Evolutionary conservation across 2,113 vertebrate genomes (phyloP), one percentile per base, ranked within the genome.

Genomic region (Polypterus senegalus): DNA sequence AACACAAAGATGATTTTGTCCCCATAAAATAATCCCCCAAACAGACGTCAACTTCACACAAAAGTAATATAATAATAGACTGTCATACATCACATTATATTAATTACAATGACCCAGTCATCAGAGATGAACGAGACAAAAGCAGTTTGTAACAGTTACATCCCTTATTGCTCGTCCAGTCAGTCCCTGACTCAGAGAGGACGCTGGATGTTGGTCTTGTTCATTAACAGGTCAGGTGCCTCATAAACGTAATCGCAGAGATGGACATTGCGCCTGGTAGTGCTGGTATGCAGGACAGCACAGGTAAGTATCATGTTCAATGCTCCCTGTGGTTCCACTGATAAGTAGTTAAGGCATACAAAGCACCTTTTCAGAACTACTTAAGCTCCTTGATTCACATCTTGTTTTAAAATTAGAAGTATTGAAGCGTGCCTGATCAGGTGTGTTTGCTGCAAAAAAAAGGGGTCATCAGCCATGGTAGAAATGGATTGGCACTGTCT

Each of bases 271-370:
- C 5, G 47, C 47, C 59, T 61, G 59, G 59, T 61, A 61, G 59
- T 49, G 48, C 8, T 59, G 57, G 44, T 59, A 27, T 27, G 27
- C 27, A 27, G 27, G 27, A 27, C 27, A 27, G 2, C 27, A 27
- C 27, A 27, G 27, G 27, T 27, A 27, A 27, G 27, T 27, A 27
- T 62, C 47, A 53, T 62, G 54, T 57, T 52, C 5, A 2, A 62
- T 27, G 45, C 61, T 58, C 27, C 6, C 60, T 57, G 59, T 57
- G 55, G 60, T 47, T 58, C 55, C 27, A 58, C 65, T 58, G 45
- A 9, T 49, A 66, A 47, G 60, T 66, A 66, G 54, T 66, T 66
- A 57, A 66, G 54, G 43, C 48, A 66, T 58, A 51, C 65, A 65
- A 65, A 60, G 10, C 58, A 59, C 44, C 60, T 57, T 46, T 69